Conservation (phyloP, 1,140 invertebrate species). For the Chymomyza costata region DNA sequence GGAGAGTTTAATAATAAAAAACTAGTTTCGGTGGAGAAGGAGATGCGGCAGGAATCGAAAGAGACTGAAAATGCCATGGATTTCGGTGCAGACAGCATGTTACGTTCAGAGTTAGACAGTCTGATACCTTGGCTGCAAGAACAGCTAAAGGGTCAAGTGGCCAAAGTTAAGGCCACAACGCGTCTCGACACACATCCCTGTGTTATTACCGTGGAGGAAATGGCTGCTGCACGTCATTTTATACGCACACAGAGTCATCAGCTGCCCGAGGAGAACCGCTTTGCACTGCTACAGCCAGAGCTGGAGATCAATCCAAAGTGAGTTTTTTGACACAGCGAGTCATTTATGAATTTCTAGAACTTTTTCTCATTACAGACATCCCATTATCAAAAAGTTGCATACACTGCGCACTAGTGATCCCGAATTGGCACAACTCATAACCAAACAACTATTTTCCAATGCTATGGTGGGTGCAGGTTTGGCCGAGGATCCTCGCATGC, state of each 20-base stretch:
- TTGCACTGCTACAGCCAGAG: constrained; percentile 90
- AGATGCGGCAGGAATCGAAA: constrained; percentile 84
- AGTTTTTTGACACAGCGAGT: constrained; percentile 30
- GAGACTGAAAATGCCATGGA: constrained; percentile 78
- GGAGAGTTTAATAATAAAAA: constrained; percentile 87
- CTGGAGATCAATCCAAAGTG: constrained; percentile 95
- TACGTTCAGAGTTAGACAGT: constrained; percentile 83
- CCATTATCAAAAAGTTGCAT: constrained; percentile 92
- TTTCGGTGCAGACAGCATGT: constrained; percentile 80
- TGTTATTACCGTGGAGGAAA: constrained; percentile 95
- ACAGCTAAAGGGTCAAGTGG: constrained; percentile 85
- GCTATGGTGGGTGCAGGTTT: constrained; percentile 96
- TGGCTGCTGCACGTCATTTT: constrained; percentile 96
- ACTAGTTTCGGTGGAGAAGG: constrained; percentile 94
- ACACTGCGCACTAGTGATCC: constrained; percentile 84
- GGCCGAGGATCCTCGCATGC: constrained; percentile 91
- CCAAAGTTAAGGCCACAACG: constrained; percentile 87
- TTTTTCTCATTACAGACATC: constrained; percentile 80
- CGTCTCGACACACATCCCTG: constrained; percentile 93
- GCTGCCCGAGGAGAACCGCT: constrained; percentile 89
- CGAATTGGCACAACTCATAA: constrained; percentile 88
- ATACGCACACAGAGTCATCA: constrained; percentile 91
- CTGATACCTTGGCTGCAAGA: constrained; percentile 87
- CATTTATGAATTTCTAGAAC: too few relatives aligned
- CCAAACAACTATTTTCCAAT: constrained; percentile 94